phyloP scores from a whole-genome alignment of 1,140 invertebrate species.

The Sitodiplosis mosellana region DNA sequence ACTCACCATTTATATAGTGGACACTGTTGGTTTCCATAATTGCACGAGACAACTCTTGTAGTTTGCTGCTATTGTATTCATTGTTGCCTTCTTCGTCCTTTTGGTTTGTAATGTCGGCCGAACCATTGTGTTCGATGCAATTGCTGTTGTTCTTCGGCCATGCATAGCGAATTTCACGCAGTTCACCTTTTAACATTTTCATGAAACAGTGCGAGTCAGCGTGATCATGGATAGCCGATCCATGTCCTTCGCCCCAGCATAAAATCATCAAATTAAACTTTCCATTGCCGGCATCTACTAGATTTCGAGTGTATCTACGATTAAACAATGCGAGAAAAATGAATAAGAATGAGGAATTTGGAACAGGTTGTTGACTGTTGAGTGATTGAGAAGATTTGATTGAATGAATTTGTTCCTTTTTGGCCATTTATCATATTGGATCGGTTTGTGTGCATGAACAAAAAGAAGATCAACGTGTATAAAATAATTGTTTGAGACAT shows the following conservation, averaged over 20 bases:
- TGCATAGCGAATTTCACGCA: conserved; percentile 40
- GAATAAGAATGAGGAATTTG: no score
- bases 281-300: conserved; percentile 88
- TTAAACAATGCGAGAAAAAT: no score
- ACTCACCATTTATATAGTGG: conserved; percentile 88
- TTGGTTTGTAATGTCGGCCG: conserved; percentile 2
- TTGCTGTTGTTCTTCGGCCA: conserved; percentile 12
- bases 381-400: no score
- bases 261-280: conserved; percentile 95
- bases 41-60: conserved; percentile 42
- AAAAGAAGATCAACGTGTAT: no score
- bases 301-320: conserved; percentile 75
- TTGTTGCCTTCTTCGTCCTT: conserved; percentile 1
- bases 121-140: conserved; percentile 3
- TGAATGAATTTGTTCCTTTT: no score
- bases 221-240: conserved; percentile 91
- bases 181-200: conserved; percentile 63
- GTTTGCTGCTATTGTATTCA: conserved; percentile 11
- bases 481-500: no score
- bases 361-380: no score
- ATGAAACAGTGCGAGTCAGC: conserved; percentile 94
- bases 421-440: no score
- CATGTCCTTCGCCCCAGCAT: conserved; percentile 93
- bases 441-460: no score
- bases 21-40: conserved; percentile 55